Evolutionary conservation across 2,797 vertebrate species (phyloP), one percentile per base, ranked within the genome.

Genomic region (Pelochelys cantorii): DNA sequence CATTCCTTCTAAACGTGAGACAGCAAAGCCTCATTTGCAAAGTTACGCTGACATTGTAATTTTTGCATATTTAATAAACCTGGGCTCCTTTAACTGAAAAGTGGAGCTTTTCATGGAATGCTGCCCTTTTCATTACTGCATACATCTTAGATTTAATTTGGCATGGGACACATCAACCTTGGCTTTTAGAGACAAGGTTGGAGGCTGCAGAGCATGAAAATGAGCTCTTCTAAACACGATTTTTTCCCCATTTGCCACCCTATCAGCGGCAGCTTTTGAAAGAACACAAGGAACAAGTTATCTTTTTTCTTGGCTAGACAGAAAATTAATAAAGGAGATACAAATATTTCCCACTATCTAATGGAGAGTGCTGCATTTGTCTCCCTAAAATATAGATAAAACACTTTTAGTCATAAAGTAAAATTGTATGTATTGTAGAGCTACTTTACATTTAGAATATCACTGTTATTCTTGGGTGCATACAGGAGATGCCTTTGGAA

Each of bases 101-200:
- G 96, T 71, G 81, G 84, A 88, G 55, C 83, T 95, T 98, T 96
- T 97, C 97, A 96, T 96, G 97, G 97, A 96, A 97, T 97, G 88
- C 95, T 97, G 90, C 96, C 94, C 96, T 96, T 97, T 96, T 95
- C 95, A 95, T 96, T 96, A 94, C 92, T 88, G 97, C 96, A 78
- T 84, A 94, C 95, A 91, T 97, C 97, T 97, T 95, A 65, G 79
- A 86, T 92, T 98, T 97, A 90, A 98, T 98, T 97, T 97, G 97
- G 96, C 96, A 90, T 89, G 95, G 97, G 97, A 97, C 86, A 0
- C 94, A 93, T 93, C 97, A 97, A 97, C 98, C 98, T 98, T 97
- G 97, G 95, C 95, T 97, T 95, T 86, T 82, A 86, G 95, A 97
- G 94, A 93, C 93, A 97, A 98, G 98, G 97, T 97, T 86, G 95